A percentile compares a stretch with the other conserved stretches of the same genome.
phyloP scores from a whole-genome alignment of 1,140 invertebrate species.

The Uloborus diversus region DNA sequence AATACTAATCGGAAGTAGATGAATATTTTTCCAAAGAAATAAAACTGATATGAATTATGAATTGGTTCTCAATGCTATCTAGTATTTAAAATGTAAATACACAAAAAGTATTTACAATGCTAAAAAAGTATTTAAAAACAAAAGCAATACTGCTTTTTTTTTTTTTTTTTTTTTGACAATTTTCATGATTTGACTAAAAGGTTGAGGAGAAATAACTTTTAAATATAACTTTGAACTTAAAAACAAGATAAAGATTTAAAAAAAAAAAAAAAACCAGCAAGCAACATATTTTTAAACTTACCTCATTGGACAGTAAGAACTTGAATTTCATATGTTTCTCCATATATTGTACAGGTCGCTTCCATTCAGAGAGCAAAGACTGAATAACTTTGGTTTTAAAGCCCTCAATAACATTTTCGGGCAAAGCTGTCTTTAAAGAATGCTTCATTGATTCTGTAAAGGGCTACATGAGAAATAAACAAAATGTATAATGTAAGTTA shows the following conservation, averaged over 20 bases:
- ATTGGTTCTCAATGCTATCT: no score
- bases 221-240: not conserved
- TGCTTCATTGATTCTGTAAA: not conserved
- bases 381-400: slow-evolving; percentile 9
- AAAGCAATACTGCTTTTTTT: no score
- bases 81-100: no score
- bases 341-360: not conserved
- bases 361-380: slow-evolving; percentile 16
- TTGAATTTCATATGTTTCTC: slow-evolving; percentile 20
- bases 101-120: no score
- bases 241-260: not conserved
- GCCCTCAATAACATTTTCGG: slow-evolving; percentile 12
- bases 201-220: no score
- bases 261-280: not conserved
- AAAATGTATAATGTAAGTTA: not conserved
- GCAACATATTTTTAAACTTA: slow-evolving; percentile 1
- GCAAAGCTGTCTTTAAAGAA: slow-evolving; percentile 20
- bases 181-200: no score
- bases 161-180: no score
- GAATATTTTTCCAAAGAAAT: no score
- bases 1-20: no score
- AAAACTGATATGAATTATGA: no score
- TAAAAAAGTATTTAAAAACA: no score
- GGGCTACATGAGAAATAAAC: slow-evolving; percentile 1
- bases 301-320: slow-evolving; percentile 28